Percentiles rank a stretch among this genome's conserved stretches.
Conservation (phyloP, 1,140 invertebrate species). For the Trachymyrmex septentrionalis region DNA sequence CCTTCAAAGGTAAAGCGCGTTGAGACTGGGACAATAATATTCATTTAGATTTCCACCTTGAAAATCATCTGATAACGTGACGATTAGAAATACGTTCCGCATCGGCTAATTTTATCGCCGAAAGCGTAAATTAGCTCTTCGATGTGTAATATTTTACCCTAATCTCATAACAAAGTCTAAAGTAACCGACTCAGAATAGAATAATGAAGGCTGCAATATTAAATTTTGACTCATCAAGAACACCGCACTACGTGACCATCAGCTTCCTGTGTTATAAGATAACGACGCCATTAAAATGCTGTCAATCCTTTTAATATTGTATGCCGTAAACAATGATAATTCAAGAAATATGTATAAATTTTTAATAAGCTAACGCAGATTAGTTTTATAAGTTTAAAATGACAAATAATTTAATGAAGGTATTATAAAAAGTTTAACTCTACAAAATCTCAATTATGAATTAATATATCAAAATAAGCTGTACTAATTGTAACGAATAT, state of each 20-base stretch:
- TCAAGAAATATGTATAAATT: conserved; percentile 1
- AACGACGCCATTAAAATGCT: conserved; percentile 7
- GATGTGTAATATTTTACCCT: conserved; percentile 17
- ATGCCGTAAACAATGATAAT: not conserved
- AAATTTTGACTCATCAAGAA: conserved; percentile 35
- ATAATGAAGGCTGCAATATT: conserved; percentile 44
- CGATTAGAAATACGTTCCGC: not conserved
- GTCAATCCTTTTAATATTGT: not conserved
- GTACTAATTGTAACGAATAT: not conserved
- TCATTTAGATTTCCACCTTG: not conserved
- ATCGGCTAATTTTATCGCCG: conserved; percentile 13
- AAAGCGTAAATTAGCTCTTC: conserved; percentile 40
- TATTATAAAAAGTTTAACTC: not conserved
- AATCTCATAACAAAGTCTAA: conserved; percentile 30
- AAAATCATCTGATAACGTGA: not conserved
- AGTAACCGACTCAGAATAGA: conserved; percentile 32
- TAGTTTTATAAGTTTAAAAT: not conserved
- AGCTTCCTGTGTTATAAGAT: conserved; percentile 21
- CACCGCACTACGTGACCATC: conserved; percentile 42
- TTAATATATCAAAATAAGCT: not conserved
- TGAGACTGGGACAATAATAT: not conserved
- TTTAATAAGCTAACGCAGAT: not conserved
- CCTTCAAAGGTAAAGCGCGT: conserved; percentile 65
- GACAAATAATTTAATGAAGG: not conserved
- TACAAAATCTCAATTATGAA: not conserved